These are phyloP conservation scores for Drosophila asahinai DNA, from an alignment of 1,140 invertebrate genomes.

Conservation along the genomic window DNA sequence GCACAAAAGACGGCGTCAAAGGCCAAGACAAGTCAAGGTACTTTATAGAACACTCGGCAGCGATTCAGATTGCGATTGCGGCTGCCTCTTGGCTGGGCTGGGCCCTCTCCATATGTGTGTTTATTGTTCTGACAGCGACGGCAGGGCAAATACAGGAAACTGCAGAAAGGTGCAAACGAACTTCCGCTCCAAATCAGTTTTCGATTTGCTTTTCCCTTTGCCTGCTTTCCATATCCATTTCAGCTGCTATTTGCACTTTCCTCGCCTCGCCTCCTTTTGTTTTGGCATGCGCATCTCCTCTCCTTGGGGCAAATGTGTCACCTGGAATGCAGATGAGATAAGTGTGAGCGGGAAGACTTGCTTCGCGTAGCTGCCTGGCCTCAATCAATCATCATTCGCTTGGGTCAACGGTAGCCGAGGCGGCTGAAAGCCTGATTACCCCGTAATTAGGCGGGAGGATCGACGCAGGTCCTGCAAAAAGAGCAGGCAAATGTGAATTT, in stretches of 20 bases:
- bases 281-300: constrained; percentile 43
- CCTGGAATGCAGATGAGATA: constrained; percentile 19
- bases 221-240: constrained; percentile 59
- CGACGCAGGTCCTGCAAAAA: constrained; percentile 48
- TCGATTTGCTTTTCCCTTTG: constrained; percentile 74
- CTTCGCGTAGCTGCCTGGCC: neutral
- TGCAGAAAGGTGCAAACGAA: constrained; percentile 83
- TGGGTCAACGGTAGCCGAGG: constrained; percentile 38
- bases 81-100: constrained; percentile 19
- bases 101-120: constrained; percentile 35
- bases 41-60: constrained; percentile 39
- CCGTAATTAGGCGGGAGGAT: constrained; percentile 56
- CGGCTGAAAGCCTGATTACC: constrained; percentile 77
- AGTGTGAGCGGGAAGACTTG: neutral
- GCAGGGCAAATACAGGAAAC: constrained; percentile 73
- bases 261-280: constrained; percentile 6
- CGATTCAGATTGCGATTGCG: constrained; percentile 24
- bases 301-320: constrained; percentile 28
- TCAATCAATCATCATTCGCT: constrained; percentile 58
- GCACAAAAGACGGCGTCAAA: constrained; percentile 72
- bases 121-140: constrained; percentile 52
- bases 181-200: constrained; percentile 84
- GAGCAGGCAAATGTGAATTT: constrained; percentile 75
- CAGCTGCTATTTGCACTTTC: constrained; percentile 55
- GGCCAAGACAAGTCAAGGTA: constrained; percentile 71